These are phyloP conservation scores for Drosophila lini DNA, from an alignment of 1,140 invertebrate genomes.

Conservation along the genomic window DNA sequence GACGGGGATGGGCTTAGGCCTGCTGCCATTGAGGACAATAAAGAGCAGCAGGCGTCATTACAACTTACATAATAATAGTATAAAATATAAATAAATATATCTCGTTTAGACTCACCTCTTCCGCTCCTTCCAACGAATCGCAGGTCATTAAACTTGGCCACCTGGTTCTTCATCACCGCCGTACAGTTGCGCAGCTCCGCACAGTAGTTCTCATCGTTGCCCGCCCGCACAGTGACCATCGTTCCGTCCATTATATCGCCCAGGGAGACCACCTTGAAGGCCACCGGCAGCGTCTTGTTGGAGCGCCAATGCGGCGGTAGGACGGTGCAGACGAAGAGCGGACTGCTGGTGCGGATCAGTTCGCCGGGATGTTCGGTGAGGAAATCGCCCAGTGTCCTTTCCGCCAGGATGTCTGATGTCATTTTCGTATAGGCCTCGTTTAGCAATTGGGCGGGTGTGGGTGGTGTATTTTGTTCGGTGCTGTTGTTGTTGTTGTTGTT, in stretches of 20 bases:
- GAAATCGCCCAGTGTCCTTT: constrained; percentile 94
- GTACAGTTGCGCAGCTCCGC: constrained; percentile 97
- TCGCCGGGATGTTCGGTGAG: constrained; percentile 96
- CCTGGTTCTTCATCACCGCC: constrained; percentile 98
- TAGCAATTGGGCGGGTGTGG: constrained; percentile 87
- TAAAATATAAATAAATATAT: neutral
- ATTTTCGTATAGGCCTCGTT: constrained; percentile 95
- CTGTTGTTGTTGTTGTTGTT: constrained; percentile 84
- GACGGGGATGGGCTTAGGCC: neutral
- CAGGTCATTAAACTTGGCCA: constrained; percentile 99
- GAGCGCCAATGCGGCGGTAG: constrained; percentile 97
- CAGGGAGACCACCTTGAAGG: constrained; percentile 95
- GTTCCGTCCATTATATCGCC: constrained; percentile 98
- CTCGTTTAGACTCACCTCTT: constrained; percentile 88
- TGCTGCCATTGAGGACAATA: no score
- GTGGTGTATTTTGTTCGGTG: constrained; percentile 85
- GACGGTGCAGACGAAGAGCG: constrained; percentile 96
- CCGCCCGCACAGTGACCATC: constrained; percentile 96
- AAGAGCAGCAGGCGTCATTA: neutral
- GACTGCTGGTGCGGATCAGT: constrained; percentile 96
- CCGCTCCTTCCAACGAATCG: constrained; percentile 98
- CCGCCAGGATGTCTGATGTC: constrained; percentile 94
- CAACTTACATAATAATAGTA: neutral
- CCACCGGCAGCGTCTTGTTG: constrained; percentile 98
- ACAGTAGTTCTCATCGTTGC: constrained; percentile 99